Evolutionary conservation across 2,113 vertebrate species (phyloP).

Genomic region (Cephalopterus ornatus): DNA sequence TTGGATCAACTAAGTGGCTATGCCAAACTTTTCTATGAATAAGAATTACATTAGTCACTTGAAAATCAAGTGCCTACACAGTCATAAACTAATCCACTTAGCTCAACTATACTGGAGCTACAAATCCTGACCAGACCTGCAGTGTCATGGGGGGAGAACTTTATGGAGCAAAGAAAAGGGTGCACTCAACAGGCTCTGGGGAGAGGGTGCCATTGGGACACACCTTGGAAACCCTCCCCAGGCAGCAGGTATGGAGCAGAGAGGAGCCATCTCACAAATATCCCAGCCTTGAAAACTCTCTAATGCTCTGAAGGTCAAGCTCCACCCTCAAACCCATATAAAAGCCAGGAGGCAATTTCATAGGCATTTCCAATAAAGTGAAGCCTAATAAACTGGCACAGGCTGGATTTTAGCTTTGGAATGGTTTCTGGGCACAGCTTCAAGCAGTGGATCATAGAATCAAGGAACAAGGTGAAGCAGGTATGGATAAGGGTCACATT

Average conservation of each 20-base stretch:
- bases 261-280: neutral
- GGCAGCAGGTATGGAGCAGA: neutral
- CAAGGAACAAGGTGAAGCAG: neutral
- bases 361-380: neutral
- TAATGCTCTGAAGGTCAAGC: neutral
- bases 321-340: neutral
- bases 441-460: neutral
- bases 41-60: conserved; percentile 1
- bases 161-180: neutral
- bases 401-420: neutral
- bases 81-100: neutral
- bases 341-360: neutral
- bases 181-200: neutral
- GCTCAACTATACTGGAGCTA: neutral
- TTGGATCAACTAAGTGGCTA: neutral
- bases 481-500: neutral
- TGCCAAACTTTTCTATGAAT: conserved; percentile 2
- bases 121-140: neutral
- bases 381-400: neutral
- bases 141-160: neutral
- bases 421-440: neutral
- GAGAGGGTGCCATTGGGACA: neutral
- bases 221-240: neutral
- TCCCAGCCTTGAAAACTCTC: neutral
- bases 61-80: conserved; percentile 2